These are phyloP conservation scores for Lottia scabra DNA, from an alignment of 2,888 invertebrate genomes.

Conservation along the genomic window DNA sequence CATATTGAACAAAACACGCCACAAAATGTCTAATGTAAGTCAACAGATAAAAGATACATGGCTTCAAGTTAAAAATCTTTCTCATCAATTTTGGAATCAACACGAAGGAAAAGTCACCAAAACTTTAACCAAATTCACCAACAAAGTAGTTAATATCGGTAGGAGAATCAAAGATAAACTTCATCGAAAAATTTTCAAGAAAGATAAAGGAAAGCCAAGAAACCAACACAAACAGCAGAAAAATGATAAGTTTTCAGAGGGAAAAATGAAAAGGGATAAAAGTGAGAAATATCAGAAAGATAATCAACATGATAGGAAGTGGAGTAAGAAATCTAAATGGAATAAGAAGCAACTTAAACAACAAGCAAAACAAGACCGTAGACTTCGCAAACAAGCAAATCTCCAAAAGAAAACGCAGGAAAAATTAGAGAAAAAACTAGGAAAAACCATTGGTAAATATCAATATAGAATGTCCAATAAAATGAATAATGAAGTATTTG, in stretches of 20 bases:
- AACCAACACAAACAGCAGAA: background rate
- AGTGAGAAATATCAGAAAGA: background rate
- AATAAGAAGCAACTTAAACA: background rate
- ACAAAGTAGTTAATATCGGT: constrained; percentile 18
- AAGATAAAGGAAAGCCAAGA: background rate
- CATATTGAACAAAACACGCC: constrained; percentile 31
- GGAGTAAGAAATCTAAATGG: background rate
- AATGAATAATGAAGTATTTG: constrained; percentile 6
- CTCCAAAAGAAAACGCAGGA: background rate
- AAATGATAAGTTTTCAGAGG: background rate
- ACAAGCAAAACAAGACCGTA: too few relatives aligned
- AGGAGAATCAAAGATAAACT: constrained; percentile 8
- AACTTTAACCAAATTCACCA: constrained; percentile 19
- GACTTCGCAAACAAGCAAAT: too few relatives aligned
- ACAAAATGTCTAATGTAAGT: constrained; percentile 30
- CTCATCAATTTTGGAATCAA: constrained; percentile 35
- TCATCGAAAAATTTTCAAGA: constrained; percentile 6
- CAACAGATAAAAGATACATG: constrained; percentile 34
- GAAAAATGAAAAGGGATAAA: background rate
- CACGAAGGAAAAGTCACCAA: constrained; percentile 30
- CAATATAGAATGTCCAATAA: background rate
- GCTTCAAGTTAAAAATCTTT: constrained; percentile 35
- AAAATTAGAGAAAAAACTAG: background rate
- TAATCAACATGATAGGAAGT: background rate
- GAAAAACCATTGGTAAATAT: background rate